Conservation (phyloP, 2,888 invertebrate species). For the Heliconius cydno region DNA sequence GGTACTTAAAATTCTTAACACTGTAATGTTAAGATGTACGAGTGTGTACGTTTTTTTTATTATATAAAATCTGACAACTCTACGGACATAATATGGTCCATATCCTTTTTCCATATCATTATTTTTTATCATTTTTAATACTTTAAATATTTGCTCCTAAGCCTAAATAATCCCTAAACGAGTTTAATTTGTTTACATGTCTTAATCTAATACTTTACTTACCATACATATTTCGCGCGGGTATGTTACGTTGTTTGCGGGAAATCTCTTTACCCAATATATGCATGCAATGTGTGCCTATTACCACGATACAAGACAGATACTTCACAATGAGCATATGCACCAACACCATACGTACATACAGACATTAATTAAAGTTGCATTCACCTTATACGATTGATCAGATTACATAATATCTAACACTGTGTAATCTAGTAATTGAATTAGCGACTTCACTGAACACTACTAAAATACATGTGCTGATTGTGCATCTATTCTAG, state of each 20-base stretch:
- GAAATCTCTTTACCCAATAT: constrained; percentile 33
- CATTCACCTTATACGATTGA: constrained; percentile 7
- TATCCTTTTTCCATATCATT: too few relatives aligned
- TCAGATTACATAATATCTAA: constrained; percentile 19
- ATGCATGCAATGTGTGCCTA: constrained; percentile 49
- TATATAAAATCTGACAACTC: too few relatives aligned
- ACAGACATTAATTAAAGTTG: constrained; percentile 27
- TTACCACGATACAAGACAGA: constrained; percentile 39
- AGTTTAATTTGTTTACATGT: too few relatives aligned
- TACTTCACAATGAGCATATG: constrained; percentile 22
- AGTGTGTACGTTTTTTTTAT: too few relatives aligned
- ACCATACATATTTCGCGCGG: too few relatives aligned
- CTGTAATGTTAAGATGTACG: not conserved
- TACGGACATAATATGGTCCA: too few relatives aligned
- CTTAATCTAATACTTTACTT: too few relatives aligned
- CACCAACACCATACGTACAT: constrained; percentile 16
- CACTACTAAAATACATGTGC: not conserved
- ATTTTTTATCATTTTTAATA: too few relatives aligned
- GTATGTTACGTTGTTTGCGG: too few relatives aligned
- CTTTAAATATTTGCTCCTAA: too few relatives aligned
- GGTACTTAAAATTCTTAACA: not conserved
- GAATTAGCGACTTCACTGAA: constrained; percentile 13
- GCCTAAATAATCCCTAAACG: too few relatives aligned
- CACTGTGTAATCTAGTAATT: constrained; percentile 22
- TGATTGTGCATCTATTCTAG: not conserved